Percentiles rank a stretch among this genome's conserved stretches.
These are phyloP conservation scores for Trochalopteron elliotii DNA, from an alignment of 2,113 vertebrate species.

Conservation along the genomic window DNA sequence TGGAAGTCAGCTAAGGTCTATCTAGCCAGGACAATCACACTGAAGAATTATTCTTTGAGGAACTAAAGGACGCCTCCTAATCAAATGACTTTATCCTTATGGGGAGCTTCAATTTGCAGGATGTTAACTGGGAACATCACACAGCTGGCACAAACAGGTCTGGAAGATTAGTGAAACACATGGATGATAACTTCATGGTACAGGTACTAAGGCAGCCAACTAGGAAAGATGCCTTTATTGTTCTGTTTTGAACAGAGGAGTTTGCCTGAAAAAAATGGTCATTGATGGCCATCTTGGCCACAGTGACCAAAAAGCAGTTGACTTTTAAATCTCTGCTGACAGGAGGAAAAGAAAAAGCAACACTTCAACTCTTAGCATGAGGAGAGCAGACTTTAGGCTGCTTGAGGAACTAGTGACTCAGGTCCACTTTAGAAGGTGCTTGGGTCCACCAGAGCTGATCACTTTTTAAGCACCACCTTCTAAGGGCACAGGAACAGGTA, in stretches of 20 bases:
- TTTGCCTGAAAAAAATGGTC: too few relatives aligned
- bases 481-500: neutral
- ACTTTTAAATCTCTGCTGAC: neutral
- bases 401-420: neutral
- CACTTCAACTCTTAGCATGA: neutral
- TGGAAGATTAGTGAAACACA: neutral
- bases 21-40: neutral
- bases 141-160: neutral
- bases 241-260: neutral
- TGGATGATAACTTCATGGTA: neutral
- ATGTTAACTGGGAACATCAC: neutral
- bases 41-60: neutral
- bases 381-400: neutral
- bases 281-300: neutral
- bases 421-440: neutral
- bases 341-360: neutral
- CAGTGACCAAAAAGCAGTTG: fast-evolving
- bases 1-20: neutral
- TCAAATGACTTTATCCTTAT: neutral
- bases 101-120: neutral
- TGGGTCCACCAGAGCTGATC: neutral
- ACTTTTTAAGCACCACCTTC: neutral
- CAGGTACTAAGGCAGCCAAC: neutral
- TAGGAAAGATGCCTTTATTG: neutral
- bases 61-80: neutral